Base-by-base conservation (phyloP, 2,797 vertebrate genomes). In the Molossus alvarezi region DNA sequence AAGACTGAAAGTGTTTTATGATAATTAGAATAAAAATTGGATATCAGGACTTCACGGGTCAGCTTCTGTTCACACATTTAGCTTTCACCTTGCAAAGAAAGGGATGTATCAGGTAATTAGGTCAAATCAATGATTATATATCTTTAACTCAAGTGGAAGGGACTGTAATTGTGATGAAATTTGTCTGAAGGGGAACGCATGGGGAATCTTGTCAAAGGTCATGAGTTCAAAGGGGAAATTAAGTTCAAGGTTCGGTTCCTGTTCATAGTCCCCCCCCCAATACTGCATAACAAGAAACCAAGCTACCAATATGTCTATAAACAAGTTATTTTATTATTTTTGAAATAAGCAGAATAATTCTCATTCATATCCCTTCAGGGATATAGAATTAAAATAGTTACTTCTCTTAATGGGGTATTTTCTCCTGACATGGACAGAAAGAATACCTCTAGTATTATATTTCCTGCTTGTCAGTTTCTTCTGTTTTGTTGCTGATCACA, bases 231-330 rank as follows among this genome's bases (percentile, higher is more conserved):
- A 98, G 98, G 98, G 98, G 98, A 99, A 98, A 98, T 97, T 98
- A 98, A 98, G 98, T 99, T 99, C 98, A 98, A 98, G 98, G 98
- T 98, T 99, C 97, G 98, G 98, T 98, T 98, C 98, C 98, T 98
- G 97, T 98, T 98, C 98, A 98, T 96, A 97, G 92, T 91, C 92
- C 53, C 55, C 67, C 18, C 60, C 80, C 84, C 6, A 85, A 65
- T 21, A 72, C 82, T 45, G 89, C 80, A 72, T 60, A 76, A 21
- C 41, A 77, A 95, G 96, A 95, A 97, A 94, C 95, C 80, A 80
- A 97, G 80, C 94, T 86, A 95, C 96, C 95, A 80, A 89, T 97
- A 96, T 98, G 98, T 97, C 96, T 97, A 96, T 96, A 97, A 96
- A 91, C 69, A 69, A 96, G 95, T 98, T 97, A 90, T 96, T 98